These are phyloP conservation scores for Sarcophaga subvicina DNA, from an alignment of 2,888 invertebrate genomes.

Conservation along the genomic window DNA sequence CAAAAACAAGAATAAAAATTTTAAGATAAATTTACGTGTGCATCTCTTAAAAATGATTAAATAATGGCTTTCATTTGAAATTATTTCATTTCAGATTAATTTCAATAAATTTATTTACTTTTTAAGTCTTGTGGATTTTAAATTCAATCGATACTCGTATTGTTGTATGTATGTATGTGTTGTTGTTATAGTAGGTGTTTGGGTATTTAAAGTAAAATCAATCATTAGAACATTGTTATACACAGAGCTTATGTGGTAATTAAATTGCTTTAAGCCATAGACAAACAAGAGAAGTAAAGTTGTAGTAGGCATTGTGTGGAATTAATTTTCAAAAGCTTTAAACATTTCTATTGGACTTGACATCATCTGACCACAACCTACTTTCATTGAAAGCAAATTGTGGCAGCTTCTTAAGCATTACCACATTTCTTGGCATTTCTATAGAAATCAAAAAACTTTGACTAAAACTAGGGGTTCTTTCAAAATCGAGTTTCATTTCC, in stretches of 20 bases:
- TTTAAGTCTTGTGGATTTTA: background rate
- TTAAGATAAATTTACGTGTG: conserved; percentile 36
- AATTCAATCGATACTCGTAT: background rate
- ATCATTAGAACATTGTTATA: conserved; percentile 29
- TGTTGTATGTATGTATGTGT: background rate
- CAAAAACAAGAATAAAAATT: background rate
- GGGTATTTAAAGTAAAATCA: background rate
- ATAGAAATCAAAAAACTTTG: too few relatives aligned
- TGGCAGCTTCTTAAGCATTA: too few relatives aligned
- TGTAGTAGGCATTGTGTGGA: too few relatives aligned
- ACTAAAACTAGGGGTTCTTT: too few relatives aligned
- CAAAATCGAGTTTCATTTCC: too few relatives aligned
- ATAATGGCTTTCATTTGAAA: conserved; percentile 42
- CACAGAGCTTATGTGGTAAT: background rate
- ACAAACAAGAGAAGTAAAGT: too few relatives aligned
- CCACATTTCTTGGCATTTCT: too few relatives aligned
- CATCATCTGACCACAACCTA: too few relatives aligned
- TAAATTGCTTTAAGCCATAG: background rate
- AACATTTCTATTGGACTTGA: too few relatives aligned
- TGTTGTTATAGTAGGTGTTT: background rate
- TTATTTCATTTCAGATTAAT: conserved; percentile 25
- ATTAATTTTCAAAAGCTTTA: too few relatives aligned
- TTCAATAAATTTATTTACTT: conserved; percentile 11
- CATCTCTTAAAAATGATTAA: conserved; percentile 46
- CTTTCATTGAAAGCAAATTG: too few relatives aligned